Conservation (phyloP, 2,113 vertebrate species). For the Clupea harengus region DNA sequence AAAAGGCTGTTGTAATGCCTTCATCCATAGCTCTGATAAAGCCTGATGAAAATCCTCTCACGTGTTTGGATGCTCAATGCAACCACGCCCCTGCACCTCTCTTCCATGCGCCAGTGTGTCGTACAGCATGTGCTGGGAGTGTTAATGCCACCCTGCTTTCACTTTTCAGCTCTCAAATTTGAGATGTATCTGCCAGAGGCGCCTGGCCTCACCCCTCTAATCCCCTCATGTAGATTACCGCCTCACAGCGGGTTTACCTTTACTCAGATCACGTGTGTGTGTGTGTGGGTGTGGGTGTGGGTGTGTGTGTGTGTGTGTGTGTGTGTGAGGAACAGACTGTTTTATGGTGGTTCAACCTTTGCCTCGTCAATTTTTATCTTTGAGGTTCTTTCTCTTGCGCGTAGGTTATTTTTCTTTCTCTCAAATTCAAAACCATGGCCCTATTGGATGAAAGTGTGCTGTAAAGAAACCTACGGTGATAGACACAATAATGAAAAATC, state of each 20-base stretch:
- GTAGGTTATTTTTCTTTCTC: too few relatives aligned
- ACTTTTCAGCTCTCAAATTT: background rate
- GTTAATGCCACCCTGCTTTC: background rate
- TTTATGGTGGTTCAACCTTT: background rate
- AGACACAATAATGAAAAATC: too few relatives aligned
- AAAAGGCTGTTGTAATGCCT: background rate
- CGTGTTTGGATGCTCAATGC: background rate
- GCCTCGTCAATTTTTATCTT: background rate
- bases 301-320: constrained; percentile 2
- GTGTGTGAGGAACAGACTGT: background rate
- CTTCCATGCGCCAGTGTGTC: too few relatives aligned
- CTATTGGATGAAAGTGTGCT: too few relatives aligned
- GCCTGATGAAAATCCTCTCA: background rate
- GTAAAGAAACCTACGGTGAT: too few relatives aligned
- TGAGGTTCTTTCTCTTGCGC: background rate
- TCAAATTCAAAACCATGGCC: too few relatives aligned
- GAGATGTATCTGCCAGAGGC: background rate
- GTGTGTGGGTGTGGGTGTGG: background rate
- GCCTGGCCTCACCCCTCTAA: background rate
- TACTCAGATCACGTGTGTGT: background rate
- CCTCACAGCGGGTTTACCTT: background rate
- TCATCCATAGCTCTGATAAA: background rate
- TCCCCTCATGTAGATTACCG: background rate
- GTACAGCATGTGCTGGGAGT: background rate
- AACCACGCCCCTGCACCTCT: background rate